These are phyloP conservation scores for Cremastinae sp. DNA, from an alignment of 2,888 invertebrate genomes.

Conservation along the genomic window DNA sequence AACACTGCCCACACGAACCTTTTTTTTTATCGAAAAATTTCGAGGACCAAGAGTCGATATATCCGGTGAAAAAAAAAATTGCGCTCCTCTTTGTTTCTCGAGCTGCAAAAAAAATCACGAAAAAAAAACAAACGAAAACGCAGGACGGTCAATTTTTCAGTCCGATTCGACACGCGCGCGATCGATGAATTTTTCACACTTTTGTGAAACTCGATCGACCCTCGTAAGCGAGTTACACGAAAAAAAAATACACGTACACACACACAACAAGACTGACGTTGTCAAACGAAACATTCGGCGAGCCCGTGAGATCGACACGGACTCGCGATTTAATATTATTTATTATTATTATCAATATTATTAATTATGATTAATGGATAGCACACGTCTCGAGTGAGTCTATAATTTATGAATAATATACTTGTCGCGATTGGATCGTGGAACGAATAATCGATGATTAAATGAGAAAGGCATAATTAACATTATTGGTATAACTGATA, in stretches of 20 bases:
- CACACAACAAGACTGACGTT: constrained; percentile 59
- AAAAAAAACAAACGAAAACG: no score
- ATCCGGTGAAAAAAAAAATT: no score
- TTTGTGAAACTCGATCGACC: constrained; percentile 41
- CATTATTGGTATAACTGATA: constrained; percentile 45
- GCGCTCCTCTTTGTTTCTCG: no score
- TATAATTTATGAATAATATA: constrained; percentile 47
- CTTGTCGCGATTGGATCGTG: constrained; percentile 40
- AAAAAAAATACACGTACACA: constrained; percentile 38
- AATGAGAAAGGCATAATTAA: constrained; percentile 32
- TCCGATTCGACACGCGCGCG: constrained; percentile 50
- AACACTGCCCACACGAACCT: constrained; percentile 53
- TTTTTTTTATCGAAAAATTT: constrained; percentile 39
- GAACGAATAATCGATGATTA: constrained; percentile 35
- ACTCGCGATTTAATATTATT: constrained; percentile 56
- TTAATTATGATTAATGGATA: constrained; percentile 49
- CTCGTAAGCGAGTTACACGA: constrained; percentile 32
- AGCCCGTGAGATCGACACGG: constrained; percentile 49
- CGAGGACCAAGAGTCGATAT: constrained; percentile 47
- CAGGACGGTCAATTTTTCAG: constrained; percentile 33
- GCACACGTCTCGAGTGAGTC: constrained; percentile 57
- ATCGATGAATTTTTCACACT: constrained; percentile 45
- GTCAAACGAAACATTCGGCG: constrained; percentile 62
- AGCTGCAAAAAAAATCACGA: no score
- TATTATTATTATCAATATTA: constrained; percentile 51